Base-by-base conservation (phyloP, 2,888 invertebrate species). In the Coenonympha arcania region DNA sequence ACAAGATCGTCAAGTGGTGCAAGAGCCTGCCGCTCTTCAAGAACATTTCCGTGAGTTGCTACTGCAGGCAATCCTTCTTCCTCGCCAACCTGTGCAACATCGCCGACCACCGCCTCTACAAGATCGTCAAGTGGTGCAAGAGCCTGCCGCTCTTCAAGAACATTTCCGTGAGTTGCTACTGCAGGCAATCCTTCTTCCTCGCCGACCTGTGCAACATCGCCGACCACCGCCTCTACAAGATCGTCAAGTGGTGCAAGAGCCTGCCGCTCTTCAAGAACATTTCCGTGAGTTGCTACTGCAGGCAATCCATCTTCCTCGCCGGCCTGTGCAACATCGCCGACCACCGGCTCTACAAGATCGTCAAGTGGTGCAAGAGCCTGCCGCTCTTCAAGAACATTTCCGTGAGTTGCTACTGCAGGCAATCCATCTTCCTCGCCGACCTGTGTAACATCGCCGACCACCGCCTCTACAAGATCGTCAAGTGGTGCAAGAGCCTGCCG, bases 61-160 rank as follows among this genome's bases (percentile, higher is more conserved):
- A n/a, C n/a, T n/a, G n/a, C n/a, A n/a, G n/a, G n/a, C n/a, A n/a
- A n/a, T n/a, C n/a, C n/a, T n/a, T n/a, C 83, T 92, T 94, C 76
- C 89, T 95, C 45, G 94, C 95, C 1, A 95, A 95, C 79, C 88
- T 96, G 68, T 96, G 95, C 87, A 94, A 95, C 73, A 95, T 96
- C 54, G 98, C 98, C 37, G 98, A 98, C 79, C 95, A 97, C 77
- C 89, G 98, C 40, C 89, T 98, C 11, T 98, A 98, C 77, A 96
- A 98, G 87, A 96, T 98, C 63, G 98, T 98, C 56, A 96, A 98
- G 75, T 98, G 98, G 98, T 98, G 98, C 87, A 95, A 98, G 77
- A 97, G 96, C 77, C 85, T 98, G 75, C 98, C 98, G 11, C 90
- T 98, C 18, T 98, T 98, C 76, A 96, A 97, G 76, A 95, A 96